A percentile compares a stretch with the other conserved stretches of the same genome.
These are phyloP conservation scores for Phlogophora meticulosa DNA, from an alignment of 2,888 invertebrate species.

Conservation along the genomic window DNA sequence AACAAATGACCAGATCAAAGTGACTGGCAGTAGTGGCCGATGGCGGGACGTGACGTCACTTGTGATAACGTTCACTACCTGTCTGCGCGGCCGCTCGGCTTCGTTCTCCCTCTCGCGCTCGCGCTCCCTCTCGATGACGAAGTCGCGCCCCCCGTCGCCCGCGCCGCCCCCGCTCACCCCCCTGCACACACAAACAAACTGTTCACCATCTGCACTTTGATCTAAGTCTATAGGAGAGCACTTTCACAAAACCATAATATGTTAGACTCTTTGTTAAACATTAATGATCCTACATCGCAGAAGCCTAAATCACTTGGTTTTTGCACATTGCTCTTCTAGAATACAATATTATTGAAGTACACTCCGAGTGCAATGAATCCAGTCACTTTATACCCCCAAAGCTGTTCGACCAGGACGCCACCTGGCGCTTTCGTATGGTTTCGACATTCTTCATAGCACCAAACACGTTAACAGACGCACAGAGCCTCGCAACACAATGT, in stretches of 20 bases:
- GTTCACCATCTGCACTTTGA: constrained; percentile 3
- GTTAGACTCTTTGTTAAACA: background rate
- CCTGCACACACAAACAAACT: constrained; percentile 69
- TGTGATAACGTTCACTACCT: constrained; percentile 69
- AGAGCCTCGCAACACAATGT: constrained; percentile 30
- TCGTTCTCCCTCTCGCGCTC: constrained; percentile 85
- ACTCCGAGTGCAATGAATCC: no score
- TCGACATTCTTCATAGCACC: background rate
- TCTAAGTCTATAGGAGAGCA: background rate
- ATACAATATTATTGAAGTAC: no score
- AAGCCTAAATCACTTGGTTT: no score
- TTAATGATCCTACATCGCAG: no score
- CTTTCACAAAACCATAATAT: background rate
- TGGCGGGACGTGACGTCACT: background rate
- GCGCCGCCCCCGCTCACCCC: constrained; percentile 79
- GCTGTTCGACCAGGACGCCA: no score
- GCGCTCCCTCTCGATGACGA: constrained; percentile 87
- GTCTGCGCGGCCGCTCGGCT: constrained; percentile 83
- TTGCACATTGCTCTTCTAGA: no score
- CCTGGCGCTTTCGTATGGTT: background rate
- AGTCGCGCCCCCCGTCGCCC: constrained; percentile 83
- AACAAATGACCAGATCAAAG: no score
- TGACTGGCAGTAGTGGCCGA: background rate
- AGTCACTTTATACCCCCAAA: no score
- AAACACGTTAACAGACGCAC: constrained; percentile 10